A percentile compares a stretch with the other conserved stretches of the same genome.
These are phyloP conservation scores for Anarrhichthys ocellatus DNA, from an alignment of 2,113 vertebrate species.

Conservation along the genomic window DNA sequence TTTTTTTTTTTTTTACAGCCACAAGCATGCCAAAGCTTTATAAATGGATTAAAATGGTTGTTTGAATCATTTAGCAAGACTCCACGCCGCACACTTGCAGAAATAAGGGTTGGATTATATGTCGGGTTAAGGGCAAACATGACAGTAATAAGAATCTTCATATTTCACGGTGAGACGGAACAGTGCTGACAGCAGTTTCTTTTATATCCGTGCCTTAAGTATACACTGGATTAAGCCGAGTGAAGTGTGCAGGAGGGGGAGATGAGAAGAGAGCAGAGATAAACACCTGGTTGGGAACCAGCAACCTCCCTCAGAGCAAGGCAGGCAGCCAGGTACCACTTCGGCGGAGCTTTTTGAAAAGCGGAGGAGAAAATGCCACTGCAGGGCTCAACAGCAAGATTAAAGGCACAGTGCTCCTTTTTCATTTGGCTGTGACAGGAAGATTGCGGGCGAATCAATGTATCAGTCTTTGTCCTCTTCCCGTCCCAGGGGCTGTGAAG, in stretches of 20 bases:
- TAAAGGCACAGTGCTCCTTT: slow-evolving; percentile 71
- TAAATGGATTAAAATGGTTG: slow-evolving; percentile 51
- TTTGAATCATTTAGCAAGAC: slow-evolving; percentile 50
- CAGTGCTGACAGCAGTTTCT: slow-evolving; percentile 9
- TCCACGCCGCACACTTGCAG: neutral
- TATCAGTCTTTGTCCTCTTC: slow-evolving; percentile 67
- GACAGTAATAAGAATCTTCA: slow-evolving; percentile 41
- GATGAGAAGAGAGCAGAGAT: slow-evolving; percentile 43
- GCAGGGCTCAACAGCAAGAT: slow-evolving; percentile 69
- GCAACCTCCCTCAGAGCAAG: slow-evolving; percentile 71
- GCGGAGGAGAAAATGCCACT: slow-evolving; percentile 48
- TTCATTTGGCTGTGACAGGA: slow-evolving; percentile 74
- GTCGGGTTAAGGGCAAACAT: slow-evolving; percentile 45
- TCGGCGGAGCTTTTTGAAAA: slow-evolving; percentile 66
- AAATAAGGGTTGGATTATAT: slow-evolving; percentile 32
- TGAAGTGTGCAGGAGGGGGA: neutral
- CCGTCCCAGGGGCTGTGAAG: slow-evolving; percentile 45
- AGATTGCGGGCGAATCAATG: slow-evolving; percentile 75
- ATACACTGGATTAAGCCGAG: slow-evolving; percentile 15
- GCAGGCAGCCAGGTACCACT: slow-evolving; percentile 59
- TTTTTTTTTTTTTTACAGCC: slow-evolving; percentile 11
- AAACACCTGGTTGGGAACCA: slow-evolving; percentile 71
- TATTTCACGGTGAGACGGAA: slow-evolving; percentile 15
- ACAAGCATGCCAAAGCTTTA: slow-evolving; percentile 32
- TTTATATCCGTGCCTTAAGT: slow-evolving; percentile 19